Base-by-base conservation (phyloP, 2,797 vertebrate genomes). In the Intellagama lesueurii region DNA sequence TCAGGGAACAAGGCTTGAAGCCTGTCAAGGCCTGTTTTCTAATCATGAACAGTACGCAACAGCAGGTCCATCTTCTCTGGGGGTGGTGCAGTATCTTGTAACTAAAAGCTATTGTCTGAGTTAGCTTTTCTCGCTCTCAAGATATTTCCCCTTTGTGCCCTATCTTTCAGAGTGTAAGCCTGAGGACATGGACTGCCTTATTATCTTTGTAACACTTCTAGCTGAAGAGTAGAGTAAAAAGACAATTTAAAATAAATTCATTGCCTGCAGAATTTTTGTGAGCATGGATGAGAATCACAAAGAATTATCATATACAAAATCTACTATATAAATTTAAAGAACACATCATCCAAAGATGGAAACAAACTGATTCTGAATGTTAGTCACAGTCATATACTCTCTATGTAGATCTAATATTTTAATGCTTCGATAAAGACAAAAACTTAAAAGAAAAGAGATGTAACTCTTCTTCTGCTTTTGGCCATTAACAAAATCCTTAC, bases 401-500 rank as follows among this genome's bases (percentile, higher is more conserved):
- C 60, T 17, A 64, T 4, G 60, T 64, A 64, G 19, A 64, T 64
- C 60, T 5, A n/a, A 17, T 11, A 79, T 2, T 52, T 79, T 40
- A 77, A 28, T 22, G 24, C 40, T 47, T 47, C 9, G 12, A 60
- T 35, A 72, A 85, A 73, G 30, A 35, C 24, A 40, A 16, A 60
- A 28, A 32, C 88, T 52, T 12, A 0, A 91, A 72, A 24, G 87
- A 56, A 40, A 87, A 66, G 22, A 28, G 28, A 19, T 56, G 3
- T 1, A 64, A 12, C 8, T 44, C 19, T 60, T 14, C 28, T n/a
- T 3, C 32, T 14, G 11, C 14, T 16, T 12, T 76, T 87, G 68
- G 28, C 12, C 35, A 77, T 77, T 86, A 77, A 32, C 56, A 56
- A 68, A 90, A 83, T 56, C 49, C 97, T 93, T 97, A 99, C 99